These are phyloP conservation scores for Bergia puertoricense DNA, from an alignment of 92 coral and sea anemone genomes.

Conservation along the genomic window DNA sequence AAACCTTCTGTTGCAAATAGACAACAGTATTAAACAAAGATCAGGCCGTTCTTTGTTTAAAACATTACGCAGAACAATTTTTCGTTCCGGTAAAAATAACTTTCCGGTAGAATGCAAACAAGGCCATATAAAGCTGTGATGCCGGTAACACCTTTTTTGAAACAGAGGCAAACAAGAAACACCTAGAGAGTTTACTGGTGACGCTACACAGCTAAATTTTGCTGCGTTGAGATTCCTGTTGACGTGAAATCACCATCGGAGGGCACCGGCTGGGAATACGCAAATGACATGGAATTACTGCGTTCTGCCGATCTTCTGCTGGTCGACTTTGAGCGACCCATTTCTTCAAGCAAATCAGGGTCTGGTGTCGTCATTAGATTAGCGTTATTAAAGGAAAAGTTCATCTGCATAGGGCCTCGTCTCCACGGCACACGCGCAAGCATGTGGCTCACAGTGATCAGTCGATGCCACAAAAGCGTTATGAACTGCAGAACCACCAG, in stretches of 20 bases:
- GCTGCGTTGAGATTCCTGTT: conserved; percentile 2
- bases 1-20: too few species aligned
- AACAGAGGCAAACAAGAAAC: too few species aligned
- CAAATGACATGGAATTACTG: neutral
- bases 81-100: too few species aligned
- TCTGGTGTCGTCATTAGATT: conserved; percentile 79
- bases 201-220: conserved; percentile 17
- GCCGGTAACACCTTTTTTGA: too few species aligned
- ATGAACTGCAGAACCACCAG: conserved; percentile 76
- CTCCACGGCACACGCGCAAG: conserved; percentile 97
- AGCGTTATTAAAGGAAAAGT: conserved; percentile 74
- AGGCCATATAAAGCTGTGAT: too few species aligned
- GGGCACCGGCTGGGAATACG: conserved; percentile 4
- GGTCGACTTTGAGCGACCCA: conserved; percentile 34
- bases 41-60: too few species aligned
- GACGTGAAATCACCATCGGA: conserved; percentile 21
- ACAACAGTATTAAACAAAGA: too few species aligned
- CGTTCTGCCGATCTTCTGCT: neutral
- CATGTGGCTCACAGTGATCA: conserved; percentile 76
- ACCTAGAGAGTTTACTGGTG: neutral
- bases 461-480: conserved; percentile 89
- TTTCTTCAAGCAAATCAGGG: conserved; percentile 56
- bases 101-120: too few species aligned
- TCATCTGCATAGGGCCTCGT: conserved; percentile 71
- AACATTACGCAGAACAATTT: too few species aligned